Conservation (phyloP, 2,888 invertebrate genomes). For the Epinotia nisella region DNA sequence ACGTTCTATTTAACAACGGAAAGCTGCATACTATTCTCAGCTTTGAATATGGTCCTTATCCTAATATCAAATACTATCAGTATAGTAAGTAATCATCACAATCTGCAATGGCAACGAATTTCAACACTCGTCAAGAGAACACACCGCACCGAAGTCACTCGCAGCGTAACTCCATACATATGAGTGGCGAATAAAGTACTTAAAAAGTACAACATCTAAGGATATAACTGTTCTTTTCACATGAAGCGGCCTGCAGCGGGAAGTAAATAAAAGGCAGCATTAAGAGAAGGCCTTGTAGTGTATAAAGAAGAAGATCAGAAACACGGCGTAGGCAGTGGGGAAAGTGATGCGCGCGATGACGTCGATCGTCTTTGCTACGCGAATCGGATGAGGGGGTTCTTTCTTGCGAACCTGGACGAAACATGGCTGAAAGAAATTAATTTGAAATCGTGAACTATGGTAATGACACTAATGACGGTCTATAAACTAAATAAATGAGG, state of each 20-base stretch:
- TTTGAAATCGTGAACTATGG: constrained; percentile 16
- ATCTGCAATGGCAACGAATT: constrained; percentile 60
- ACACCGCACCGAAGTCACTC: constrained; percentile 49
- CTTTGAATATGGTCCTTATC: constrained; percentile 55
- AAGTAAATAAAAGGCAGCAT: constrained; percentile 66
- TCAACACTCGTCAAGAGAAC: constrained; percentile 65
- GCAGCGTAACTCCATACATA: constrained; percentile 59
- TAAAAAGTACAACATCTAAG: constrained; percentile 58
- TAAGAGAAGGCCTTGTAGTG: constrained; percentile 95
- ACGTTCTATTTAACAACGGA: constrained; percentile 53
- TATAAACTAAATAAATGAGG: constrained; percentile 2
- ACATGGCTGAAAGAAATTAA: constrained; percentile 87
- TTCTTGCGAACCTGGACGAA: constrained; percentile 95
- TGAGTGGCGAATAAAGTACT: constrained; percentile 60
- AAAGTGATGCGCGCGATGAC: constrained; percentile 97
- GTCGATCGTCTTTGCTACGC: constrained; percentile 97
- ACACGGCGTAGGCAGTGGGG: constrained; percentile 96
- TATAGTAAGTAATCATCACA: constrained; percentile 65
- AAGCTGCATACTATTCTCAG: constrained; percentile 64
- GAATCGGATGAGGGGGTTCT: constrained; percentile 95
- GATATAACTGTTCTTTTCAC: constrained; percentile 63
- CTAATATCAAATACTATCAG: constrained; percentile 62
- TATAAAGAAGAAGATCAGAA: constrained; percentile 97
- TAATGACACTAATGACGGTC: constrained; percentile 22
- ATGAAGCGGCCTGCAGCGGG: constrained; percentile 64